Evolutionary conservation across 2,113 vertebrate genomes (phyloP), one percentile per base, ranked within the genome.

Genomic region (Elanoides forficatus): DNA sequence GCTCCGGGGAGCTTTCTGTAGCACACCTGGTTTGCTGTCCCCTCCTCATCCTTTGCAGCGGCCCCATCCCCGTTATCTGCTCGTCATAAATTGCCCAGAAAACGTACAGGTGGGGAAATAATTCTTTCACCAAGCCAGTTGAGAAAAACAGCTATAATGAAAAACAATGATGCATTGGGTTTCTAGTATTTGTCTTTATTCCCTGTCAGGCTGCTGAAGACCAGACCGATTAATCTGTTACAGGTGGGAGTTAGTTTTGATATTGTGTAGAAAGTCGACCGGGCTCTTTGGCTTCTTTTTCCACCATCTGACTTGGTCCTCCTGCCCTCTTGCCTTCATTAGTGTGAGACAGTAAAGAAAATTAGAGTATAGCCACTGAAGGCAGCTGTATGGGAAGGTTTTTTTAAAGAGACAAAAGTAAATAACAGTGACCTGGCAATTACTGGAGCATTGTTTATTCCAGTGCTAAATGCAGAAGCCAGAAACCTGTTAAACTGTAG

Each of bases 261-360:
- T 82, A 47, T 29, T 2, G 3, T 66, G 52, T 58, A 38, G 10
- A 70, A 97, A 93, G 94, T 95, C 97, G 89, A 30, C 78, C 17
- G 38, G 34, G 76, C 82, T 58, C 62, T 40, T 38, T 3, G 63
- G 82, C 59, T 19, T 13, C 50, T 9, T 86, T 96, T 93, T 60
- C 76, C n/a, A 56, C 86, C 72, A 14, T 70, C 97, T 72, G 93
- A 84, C 80, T 97, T 43, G 68, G 91, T 93, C 87, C 70, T 86
- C n/a, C 87, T 97, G 97, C 95, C 88, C 96, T 97, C 87, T 81
- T 66, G 86, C 92, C 96, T 94, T 97, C 97, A 88, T 95, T 96
- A 97, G 95, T 82, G 70, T 20, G 84, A 97, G 87, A 71, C 71
- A 90, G 94, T 67, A 58, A 94, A 87, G 96, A 79, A 97, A 97